Conservation (phyloP, 1,140 invertebrate species). For the Hormaphis cornu region DNA sequence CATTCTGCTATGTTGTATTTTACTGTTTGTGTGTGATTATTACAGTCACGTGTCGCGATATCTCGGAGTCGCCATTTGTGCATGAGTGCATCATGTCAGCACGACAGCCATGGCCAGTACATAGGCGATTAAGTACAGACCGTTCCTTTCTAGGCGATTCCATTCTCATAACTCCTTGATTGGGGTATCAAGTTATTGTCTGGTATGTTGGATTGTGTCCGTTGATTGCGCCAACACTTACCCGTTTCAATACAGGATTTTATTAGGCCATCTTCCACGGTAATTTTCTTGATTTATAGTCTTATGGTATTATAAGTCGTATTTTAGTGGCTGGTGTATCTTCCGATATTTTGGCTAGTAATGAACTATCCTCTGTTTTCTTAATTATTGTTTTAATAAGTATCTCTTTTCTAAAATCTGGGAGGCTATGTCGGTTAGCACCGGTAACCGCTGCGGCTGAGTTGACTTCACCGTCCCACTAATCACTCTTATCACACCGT, state of each 20-base stretch:
- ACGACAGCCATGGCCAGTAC: background rate
- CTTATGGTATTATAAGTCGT: too few relatives aligned
- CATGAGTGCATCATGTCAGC: background rate
- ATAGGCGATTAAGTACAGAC: background rate
- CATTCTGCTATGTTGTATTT: background rate
- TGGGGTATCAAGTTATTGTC: background rate
- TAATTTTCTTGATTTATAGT: background rate
- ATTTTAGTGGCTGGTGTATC: too few relatives aligned
- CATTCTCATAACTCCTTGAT: background rate
- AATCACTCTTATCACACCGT: conserved; percentile 2
- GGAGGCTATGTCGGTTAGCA: background rate
- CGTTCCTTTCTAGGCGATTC: background rate
- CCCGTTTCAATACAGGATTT: background rate
- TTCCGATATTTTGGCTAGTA: background rate
- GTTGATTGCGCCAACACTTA: background rate
- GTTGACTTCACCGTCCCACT: conserved; percentile 14
- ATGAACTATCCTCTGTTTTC: background rate
- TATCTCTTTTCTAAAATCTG: background rate
- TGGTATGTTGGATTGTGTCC: background rate
- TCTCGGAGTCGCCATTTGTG: background rate
- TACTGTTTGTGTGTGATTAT: background rate
- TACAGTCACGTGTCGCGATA: background rate
- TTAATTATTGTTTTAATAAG: background rate
- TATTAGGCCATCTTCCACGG: background rate
- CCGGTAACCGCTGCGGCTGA: background rate